Conservation (phyloP, 2,797 vertebrate species). For the Aldrovandia affinis region DNA sequence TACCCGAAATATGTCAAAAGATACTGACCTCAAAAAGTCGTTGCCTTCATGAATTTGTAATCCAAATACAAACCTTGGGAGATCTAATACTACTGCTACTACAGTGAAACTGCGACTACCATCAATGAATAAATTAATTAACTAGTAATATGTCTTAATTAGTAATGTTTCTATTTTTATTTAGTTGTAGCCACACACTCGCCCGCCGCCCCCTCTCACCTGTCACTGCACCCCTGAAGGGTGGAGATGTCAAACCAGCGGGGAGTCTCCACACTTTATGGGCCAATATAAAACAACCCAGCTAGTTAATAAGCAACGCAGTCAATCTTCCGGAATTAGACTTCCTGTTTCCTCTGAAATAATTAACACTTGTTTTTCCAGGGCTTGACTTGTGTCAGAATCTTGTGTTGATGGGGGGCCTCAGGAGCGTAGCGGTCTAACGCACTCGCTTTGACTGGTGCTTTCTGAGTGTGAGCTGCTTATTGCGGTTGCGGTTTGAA, state of each 20-base stretch:
- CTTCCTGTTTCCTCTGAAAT: conserved; percentile 42
- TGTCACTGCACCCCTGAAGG: not conserved
- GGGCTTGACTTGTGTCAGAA: conserved; percentile 35
- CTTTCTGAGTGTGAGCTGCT: too few species aligned
- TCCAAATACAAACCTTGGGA: not conserved
- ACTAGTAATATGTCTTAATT: too few species aligned
- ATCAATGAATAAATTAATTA: not conserved
- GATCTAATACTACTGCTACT: not conserved
- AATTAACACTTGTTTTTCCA: conserved; percentile 40
- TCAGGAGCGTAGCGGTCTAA: too few species aligned
- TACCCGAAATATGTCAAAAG: not conserved
- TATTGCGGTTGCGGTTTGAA: too few species aligned
- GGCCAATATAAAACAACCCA: not conserved
- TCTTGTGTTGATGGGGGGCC: too few species aligned
- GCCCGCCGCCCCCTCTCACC: too few species aligned
- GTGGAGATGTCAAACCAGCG: not conserved
- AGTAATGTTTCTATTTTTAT: too few species aligned
- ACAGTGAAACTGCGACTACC: not conserved
- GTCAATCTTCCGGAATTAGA: conserved; percentile 28
- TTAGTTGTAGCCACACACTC: not conserved
- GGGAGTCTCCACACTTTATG: conserved; percentile 7
- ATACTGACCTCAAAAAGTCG: not conserved
- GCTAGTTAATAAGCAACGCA: conserved; percentile 32
- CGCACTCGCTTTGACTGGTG: too few species aligned
- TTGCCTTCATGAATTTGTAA: not conserved